Percentiles rank a stretch among this genome's conserved stretches.
These are phyloP conservation scores for Melangyna quadrimaculata DNA, from an alignment of 2,888 invertebrate species.

Conservation along the genomic window DNA sequence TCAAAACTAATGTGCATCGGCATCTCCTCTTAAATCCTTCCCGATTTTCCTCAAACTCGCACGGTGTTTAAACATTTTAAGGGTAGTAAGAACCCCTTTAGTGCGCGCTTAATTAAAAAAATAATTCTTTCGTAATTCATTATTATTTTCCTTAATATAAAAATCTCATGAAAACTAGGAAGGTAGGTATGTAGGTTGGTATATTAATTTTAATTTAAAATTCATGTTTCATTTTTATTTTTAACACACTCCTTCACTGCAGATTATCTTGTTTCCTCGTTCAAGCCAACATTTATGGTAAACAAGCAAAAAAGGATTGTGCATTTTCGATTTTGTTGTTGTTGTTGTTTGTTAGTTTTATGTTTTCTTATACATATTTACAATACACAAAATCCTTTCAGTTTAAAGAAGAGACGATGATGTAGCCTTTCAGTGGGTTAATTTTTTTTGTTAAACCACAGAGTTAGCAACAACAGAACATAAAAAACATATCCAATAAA, in stretches of 20 bases:
- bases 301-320: conserved; percentile 14
- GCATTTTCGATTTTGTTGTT: neutral
- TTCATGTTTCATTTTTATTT: neutral
- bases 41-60: too few species aligned
- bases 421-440: conserved; percentile 4
- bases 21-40: too few species aligned
- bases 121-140: too few species aligned
- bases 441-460: conserved; percentile 1
- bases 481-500: conserved; percentile 20
- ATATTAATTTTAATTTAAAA: neutral
- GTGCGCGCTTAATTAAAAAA: too few species aligned
- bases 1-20: too few species aligned
- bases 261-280: neutral
- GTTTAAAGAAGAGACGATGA: conserved; percentile 12
- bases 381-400: conserved; percentile 36
- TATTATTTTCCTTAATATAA: too few species aligned
- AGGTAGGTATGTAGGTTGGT: too few species aligned
- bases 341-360: neutral
- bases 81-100: too few species aligned
- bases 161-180: too few species aligned
- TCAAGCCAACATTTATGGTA: conserved; percentile 24
- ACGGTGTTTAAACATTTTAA: too few species aligned
- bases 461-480: neutral
- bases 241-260: conserved; percentile 21
- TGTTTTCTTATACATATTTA: neutral